A percentile compares a stretch with the other conserved stretches of the same genome.
Evolutionary conservation across 1,140 invertebrate species (phyloP).

Genomic region (Trachymyrmex cornetzi): DNA sequence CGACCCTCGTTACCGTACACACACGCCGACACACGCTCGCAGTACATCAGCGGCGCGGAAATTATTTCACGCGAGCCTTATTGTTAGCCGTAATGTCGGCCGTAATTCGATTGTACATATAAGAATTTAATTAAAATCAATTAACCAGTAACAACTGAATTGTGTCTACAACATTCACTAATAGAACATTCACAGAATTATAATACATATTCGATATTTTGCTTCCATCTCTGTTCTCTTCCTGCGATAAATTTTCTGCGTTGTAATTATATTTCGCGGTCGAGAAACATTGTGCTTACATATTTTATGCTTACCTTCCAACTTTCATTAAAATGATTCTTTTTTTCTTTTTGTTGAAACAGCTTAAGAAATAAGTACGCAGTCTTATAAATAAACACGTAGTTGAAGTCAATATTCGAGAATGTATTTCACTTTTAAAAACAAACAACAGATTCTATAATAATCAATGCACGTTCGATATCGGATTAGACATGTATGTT

Average conservation of each 20-base stretch:
- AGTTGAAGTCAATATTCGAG: background rate
- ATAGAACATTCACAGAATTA: background rate
- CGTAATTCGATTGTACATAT: conserved; percentile 8
- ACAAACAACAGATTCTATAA: background rate
- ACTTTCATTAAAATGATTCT: background rate
- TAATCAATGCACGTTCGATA: background rate
- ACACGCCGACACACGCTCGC: conserved; percentile 17
- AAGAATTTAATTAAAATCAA: conserved; percentile 43
- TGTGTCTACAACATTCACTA: background rate
- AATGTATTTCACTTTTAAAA: background rate
- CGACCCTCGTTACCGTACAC: conserved; percentile 45
- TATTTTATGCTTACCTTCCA: background rate
- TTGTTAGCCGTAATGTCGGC: background rate
- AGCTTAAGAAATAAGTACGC: background rate
- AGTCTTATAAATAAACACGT: background rate
- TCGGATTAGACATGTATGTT: background rate
- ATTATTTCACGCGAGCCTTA: conserved; percentile 29
- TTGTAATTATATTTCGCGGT: conserved; percentile 3
- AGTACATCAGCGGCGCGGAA: conserved; percentile 9
- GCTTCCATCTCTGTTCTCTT: background rate
- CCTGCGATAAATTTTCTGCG: background rate
- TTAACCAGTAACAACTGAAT: conserved; percentile 2
- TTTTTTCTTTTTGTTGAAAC: background rate
- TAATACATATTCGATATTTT: background rate
- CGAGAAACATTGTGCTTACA: background rate